phyloP scores from a whole-genome alignment of 2,113 vertebrate genomes.

The cattle (Bos taurus) region ARS-UCD2.0 NC_037336.1:11847001-11847500 shows the following conservation, averaged over 20 bases:
- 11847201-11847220: not conserved
- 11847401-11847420: not conserved
- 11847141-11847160: not conserved
- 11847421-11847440: not conserved
- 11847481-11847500: not conserved
- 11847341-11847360: not conserved
- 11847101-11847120: not conserved
- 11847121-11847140: not conserved
- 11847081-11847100: not conserved
- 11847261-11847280: not conserved
- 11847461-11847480: not conserved
- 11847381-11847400: slow-evolving; percentile 6
- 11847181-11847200: not conserved
- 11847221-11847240: not conserved
- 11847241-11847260: not conserved
- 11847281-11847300: not conserved
- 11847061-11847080: not conserved
- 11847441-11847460: not conserved
- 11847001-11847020: not conserved
- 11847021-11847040: not conserved
- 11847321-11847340: not conserved
- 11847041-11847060: not conserved
- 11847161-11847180: not conserved
- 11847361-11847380: not conserved
- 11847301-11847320: not conserved